Evolutionary conservation across 2,888 invertebrate species (phyloP), one percentile per base, ranked within the genome.

Genomic region (Xylota sylvarum): DNA sequence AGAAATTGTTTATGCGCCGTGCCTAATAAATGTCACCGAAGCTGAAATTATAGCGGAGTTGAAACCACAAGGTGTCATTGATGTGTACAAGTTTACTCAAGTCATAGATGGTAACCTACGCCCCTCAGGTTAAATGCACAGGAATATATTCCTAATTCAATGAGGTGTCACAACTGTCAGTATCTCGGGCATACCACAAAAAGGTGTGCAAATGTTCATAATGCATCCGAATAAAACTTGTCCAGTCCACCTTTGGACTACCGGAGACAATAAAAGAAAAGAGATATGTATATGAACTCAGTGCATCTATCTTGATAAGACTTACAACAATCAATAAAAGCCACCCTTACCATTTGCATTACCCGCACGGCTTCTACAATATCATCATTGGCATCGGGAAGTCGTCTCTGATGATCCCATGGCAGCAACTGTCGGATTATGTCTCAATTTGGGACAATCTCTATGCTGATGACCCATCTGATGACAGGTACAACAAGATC

Each of bases 231-330:
- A 50, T 35, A n/a, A 50, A 5, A 19, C 14, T 65, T 55, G 23
- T 37, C 30, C 27, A 55, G 9, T 30, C 55, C 79, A n/a, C n/a
- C n/a, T n/a, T n/a, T n/a, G 79, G 64, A 40, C 62, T 79, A 37
- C 79, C 64, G 5, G 79, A 73, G 17, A 74, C 69, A 23, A 74
- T 55, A 43, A 81, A 52, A 76, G 73, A 80, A 17, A 65, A 46
- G 9, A 55, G 58, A 65, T 35, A n/a, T n/a, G n/a, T n/a, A n/a
- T 50, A 40, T 50, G 23, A 65, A 67, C 17, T 50, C 32, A 48
- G 50, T 62, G 50, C 60, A 64, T 50, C 27, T 30, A 55, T 40
- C 27, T 30, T 73, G 46, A 65, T 43, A 23, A 23, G 32, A 50
- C 19, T 46, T 14, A 55, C 17, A 10, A 30, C 10, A 46, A 30